Conservation (phyloP, 2,888 invertebrate genomes). For the Ornithoptera alexandrae region DNA sequence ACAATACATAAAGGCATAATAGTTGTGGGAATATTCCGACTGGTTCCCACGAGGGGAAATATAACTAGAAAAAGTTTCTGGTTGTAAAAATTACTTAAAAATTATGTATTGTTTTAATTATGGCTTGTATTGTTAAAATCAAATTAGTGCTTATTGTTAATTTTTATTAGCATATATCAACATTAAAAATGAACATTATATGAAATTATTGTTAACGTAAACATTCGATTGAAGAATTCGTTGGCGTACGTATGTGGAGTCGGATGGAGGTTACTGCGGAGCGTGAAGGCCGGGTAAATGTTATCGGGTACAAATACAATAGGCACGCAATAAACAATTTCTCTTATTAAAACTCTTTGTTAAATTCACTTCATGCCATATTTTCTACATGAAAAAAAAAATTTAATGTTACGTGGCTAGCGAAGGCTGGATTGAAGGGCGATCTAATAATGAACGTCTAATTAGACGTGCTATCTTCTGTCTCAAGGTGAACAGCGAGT, state of each 20-base stretch:
- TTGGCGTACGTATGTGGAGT: constrained; percentile 45
- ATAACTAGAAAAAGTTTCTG: no score
- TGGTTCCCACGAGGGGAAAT: no score
- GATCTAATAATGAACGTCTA: neutral
- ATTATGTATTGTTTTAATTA: no score
- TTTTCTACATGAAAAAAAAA: neutral
- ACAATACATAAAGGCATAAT: no score
- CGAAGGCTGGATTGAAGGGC: neutral
- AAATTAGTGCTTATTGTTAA: no score
- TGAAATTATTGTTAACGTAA: constrained; percentile 32
- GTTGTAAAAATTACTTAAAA: no score
- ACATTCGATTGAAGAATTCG: constrained; percentile 50
- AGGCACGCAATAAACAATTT: constrained; percentile 47
- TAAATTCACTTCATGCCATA: neutral
- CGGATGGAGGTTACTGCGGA: constrained; percentile 56
- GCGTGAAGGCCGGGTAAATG: constrained; percentile 60
- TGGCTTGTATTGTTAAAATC: no score
- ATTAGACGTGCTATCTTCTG: neutral
- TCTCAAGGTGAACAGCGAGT: neutral
- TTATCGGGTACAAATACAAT: constrained; percentile 53
- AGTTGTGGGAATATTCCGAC: no score
- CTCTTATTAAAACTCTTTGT: constrained; percentile 22
- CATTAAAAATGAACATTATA: constrained; percentile 14
- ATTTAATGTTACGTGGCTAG: neutral
- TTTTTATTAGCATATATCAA: constrained; percentile 16